Conservation (phyloP, 2,113 vertebrate species). For the Pipa parva region DNA sequence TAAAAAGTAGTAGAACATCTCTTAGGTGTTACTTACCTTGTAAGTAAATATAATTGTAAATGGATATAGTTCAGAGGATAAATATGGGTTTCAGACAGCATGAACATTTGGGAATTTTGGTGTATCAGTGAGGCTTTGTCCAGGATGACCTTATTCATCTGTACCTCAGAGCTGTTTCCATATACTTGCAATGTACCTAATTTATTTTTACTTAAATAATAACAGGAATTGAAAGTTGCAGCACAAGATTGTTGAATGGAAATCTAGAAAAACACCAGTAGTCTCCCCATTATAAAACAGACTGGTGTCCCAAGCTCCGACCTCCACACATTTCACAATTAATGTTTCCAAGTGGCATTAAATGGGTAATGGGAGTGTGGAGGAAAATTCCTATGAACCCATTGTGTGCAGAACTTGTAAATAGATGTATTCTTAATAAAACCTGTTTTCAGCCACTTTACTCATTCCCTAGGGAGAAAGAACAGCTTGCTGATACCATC, state of each 20-base stretch:
- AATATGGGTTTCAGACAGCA: too few relatives aligned
- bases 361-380: not conserved
- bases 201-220: too few relatives aligned
- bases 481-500: constrained; percentile 34
- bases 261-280: constrained; percentile 8
- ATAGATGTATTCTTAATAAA: constrained; percentile 40
- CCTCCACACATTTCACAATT: constrained; percentile 1
- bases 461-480: constrained; percentile 24
- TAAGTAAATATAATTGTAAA: too few relatives aligned
- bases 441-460: constrained; percentile 29
- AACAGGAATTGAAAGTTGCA: not conserved
- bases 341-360: constrained; percentile 4
- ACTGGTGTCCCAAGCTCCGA: not conserved
- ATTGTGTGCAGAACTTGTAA: constrained; percentile 27
- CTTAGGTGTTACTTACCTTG: too few relatives aligned
- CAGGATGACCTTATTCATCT: too few relatives aligned
- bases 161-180: too few relatives aligned
- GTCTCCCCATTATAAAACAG: not conserved
- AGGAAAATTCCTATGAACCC: constrained; percentile 11
- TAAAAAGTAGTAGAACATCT: too few relatives aligned
- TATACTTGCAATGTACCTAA: too few relatives aligned
- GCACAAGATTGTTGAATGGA: not conserved
- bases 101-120: too few relatives aligned
- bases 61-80: too few relatives aligned
- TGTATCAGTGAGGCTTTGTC: too few relatives aligned